Percentiles rank a stretch among this genome's conserved stretches.
phyloP scores from a whole-genome alignment of 2,113 vertebrate species.

The Ia io region DNA sequence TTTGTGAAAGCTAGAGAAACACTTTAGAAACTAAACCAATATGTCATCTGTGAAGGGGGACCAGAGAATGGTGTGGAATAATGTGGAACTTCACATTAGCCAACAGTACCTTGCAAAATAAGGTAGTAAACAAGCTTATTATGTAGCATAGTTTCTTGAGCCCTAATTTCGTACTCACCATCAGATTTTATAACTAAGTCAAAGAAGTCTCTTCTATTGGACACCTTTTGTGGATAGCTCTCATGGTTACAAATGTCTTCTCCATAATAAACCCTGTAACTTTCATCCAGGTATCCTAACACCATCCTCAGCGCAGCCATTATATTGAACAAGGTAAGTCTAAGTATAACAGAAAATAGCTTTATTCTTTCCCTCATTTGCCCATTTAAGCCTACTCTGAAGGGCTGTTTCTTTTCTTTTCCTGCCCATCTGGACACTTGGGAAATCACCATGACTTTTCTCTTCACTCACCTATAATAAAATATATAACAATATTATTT shows the following conservation, averaged over 20 bases:
- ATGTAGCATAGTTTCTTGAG: neutral
- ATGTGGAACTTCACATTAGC: neutral
- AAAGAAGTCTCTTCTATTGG: neutral
- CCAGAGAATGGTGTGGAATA: neutral
- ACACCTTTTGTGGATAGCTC: neutral
- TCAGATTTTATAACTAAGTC: neutral
- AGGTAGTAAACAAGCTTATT: neutral
- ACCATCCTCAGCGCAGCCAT: neutral
- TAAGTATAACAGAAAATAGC: neutral
- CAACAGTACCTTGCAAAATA: neutral
- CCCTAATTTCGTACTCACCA: neutral
- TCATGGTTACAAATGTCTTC: neutral
- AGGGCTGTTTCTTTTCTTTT: neutral
- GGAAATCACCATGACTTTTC: neutral
- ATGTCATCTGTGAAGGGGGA: neutral
- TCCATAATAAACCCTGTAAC: neutral
- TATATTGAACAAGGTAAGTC: neutral
- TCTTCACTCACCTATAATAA: neutral
- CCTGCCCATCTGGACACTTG: neutral
- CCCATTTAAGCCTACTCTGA: neutral
- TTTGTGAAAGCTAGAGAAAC: constrained; percentile 17
- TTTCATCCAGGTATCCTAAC: neutral
- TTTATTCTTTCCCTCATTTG: neutral
- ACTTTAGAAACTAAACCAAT: neutral
- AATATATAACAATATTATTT: neutral